These are phyloP conservation scores for Microcebus ravelobensis DNA, from an alignment of 2,113 vertebrate species.

Conservation along the genomic window DNA sequence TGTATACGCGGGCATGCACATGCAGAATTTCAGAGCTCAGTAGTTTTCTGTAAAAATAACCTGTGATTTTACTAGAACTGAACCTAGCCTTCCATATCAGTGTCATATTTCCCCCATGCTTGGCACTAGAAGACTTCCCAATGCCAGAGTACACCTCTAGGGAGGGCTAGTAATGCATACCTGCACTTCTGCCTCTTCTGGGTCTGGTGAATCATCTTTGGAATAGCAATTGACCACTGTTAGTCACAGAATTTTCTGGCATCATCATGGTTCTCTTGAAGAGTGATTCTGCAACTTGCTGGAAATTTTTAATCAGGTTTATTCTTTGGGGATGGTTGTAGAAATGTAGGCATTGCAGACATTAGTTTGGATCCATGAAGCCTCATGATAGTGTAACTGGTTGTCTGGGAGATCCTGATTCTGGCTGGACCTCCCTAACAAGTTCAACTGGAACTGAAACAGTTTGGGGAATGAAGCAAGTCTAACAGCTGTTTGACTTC, in stretches of 20 bases:
- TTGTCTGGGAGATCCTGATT: slow-evolving; percentile 20
- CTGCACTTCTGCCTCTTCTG: background rate
- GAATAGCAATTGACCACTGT: background rate
- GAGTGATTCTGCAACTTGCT: background rate
- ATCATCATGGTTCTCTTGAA: slow-evolving; percentile 11
- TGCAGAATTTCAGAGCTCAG: background rate
- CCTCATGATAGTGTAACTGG: background rate
- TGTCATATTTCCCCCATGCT: background rate
- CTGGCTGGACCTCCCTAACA: background rate
- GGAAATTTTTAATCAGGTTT: slow-evolving; percentile 17
- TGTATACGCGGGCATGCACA: too few relatives aligned
- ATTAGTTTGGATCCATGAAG: background rate
- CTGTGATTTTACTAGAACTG: background rate
- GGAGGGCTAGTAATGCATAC: background rate
- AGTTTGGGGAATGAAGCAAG: slow-evolving; percentile 44
- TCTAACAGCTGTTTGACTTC: slow-evolving; percentile 64
- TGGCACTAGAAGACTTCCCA: slow-evolving; percentile 3
- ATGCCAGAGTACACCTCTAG: background rate
- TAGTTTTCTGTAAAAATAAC: background rate
- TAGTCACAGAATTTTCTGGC: background rate
- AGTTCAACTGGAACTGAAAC: slow-evolving; percentile 58
- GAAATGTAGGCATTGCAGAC: background rate
- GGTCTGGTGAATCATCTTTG: background rate
- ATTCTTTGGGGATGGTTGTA: background rate
- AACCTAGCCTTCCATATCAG: background rate